Percentiles rank a stretch among this genome's conserved stretches.
These are phyloP conservation scores for Lanius collurio DNA, from an alignment of 2,113 vertebrate species.

Conservation along the genomic window DNA sequence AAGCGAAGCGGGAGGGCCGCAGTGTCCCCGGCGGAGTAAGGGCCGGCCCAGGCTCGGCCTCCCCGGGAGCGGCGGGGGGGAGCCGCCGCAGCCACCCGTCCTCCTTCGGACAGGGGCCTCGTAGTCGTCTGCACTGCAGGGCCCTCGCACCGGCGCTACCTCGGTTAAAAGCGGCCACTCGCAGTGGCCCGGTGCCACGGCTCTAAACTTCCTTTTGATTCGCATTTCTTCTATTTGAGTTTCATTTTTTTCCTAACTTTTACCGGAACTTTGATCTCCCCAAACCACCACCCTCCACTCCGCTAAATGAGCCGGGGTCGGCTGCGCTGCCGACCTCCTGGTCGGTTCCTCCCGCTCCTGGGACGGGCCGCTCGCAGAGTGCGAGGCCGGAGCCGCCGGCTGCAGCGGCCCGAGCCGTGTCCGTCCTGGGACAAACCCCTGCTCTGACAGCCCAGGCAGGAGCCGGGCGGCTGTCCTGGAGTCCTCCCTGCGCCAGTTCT, in stretches of 20 bases:
- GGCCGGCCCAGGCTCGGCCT: not conserved
- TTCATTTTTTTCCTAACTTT: not conserved
- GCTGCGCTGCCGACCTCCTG: not conserved
- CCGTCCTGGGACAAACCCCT: not conserved
- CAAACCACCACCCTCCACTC: not conserved
- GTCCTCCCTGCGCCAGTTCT: not conserved
- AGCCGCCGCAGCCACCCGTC: not conserved
- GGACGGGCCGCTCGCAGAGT: not conserved
- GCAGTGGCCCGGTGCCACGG: not conserved
- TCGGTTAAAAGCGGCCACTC: not conserved
- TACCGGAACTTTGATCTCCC: not conserved
- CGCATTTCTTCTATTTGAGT: not conserved
- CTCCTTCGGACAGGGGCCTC: not conserved
- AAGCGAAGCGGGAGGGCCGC: not conserved
- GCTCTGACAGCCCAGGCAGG: not conserved
- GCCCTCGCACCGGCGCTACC: not conserved
- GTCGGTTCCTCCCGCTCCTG: not conserved
- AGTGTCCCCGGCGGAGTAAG: not conserved
- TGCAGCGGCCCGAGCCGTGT: not conserved
- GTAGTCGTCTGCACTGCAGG: not conserved
- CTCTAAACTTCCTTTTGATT: not conserved
- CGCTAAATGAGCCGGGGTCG: too few species aligned
- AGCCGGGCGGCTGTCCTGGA: not conserved
- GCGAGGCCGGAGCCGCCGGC: not conserved
- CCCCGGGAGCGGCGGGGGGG: not conserved